Evolutionary conservation across 2,888 invertebrate species (phyloP), one percentile per base, ranked within the genome.

Genomic region (Phaedon cochleariae): DNA sequence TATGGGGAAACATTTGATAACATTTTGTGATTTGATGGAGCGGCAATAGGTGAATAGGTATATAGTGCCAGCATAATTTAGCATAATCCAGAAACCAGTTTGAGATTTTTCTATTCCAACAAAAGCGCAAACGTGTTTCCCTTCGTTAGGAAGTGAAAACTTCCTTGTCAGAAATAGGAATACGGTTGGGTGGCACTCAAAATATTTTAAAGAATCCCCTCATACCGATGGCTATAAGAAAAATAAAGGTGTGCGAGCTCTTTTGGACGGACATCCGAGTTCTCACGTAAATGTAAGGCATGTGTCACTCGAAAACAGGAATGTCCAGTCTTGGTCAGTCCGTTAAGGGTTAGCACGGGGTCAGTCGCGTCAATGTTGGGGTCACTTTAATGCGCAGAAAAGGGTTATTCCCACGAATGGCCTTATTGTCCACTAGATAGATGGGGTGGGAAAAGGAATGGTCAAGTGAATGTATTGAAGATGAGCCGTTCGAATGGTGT

Each of bases 271-370:
- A 75, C 74, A 77, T 74, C 70, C 69, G 48, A 72, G 75, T 77
- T 76, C 77, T 76, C 77, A 79, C 79, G 77, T 73, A 74, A 73
- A 73, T 62, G 66, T 64, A 61, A 65, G 62, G 72, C 69, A 60
- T 75, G 74, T 79, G 79, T 79, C 78, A 79, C 77, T 74, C 75
- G 76, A 74, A 76, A 79, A 79, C 79, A 75, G 76, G 80, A 77
- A 79, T 79, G 80, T 80, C 80, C 80, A 80, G 80, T 80, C 79
- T 73, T 80, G 80, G 80, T 80, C 80, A 80, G 80, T 80, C 79
- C 79, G 80, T 80, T 80, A 79, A 74, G 79, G 79, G 79, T 76
- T 74, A 76, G 74, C 59, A 69, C 62, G 59, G 74, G 78, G 78
- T 77, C 77, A 77, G 73, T 74, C 75, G 74, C 70, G 74, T 75